These are phyloP conservation scores for Agrochola litura DNA, from an alignment of 2,888 invertebrate genomes.

Conservation along the genomic window DNA sequence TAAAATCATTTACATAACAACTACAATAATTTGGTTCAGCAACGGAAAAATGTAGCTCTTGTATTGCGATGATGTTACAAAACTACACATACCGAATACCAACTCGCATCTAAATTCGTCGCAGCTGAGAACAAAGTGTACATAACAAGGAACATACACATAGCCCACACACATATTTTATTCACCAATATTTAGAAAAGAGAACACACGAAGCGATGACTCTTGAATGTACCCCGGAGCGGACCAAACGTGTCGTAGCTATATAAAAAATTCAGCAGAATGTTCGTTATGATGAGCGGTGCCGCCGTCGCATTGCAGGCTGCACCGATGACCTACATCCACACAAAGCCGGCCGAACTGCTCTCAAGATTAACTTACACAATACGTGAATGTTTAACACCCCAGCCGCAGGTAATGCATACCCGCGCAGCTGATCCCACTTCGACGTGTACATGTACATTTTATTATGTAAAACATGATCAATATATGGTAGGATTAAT, in stretches of 20 bases:
- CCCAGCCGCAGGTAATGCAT: conserved; percentile 46
- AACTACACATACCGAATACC: conserved; percentile 4
- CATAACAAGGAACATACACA: conserved; percentile 1
- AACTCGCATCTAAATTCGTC: conserved; percentile 18
- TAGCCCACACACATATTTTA: conserved; percentile 47
- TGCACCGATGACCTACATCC: conserved; percentile 86
- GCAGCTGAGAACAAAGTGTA: conserved; percentile 1
- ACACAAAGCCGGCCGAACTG: conserved; percentile 69
- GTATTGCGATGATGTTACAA: background rate
- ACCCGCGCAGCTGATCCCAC: conserved; percentile 20
- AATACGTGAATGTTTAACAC: conserved; percentile 57
- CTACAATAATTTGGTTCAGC: background rate
- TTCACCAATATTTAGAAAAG: conserved; percentile 62
- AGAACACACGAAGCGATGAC: conserved; percentile 56
- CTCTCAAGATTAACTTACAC: conserved; percentile 62
- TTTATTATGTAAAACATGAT: conserved; percentile 17
- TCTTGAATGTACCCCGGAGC: conserved; percentile 60
- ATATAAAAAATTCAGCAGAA: conserved; percentile 69
- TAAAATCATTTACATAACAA: conserved; percentile 21
- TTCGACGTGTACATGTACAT: conserved; percentile 28
- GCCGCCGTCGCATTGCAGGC: conserved; percentile 84
- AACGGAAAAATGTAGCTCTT: background rate
- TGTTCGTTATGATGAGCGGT: conserved; percentile 70
- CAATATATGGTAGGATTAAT: background rate
- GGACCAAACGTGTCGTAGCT: conserved; percentile 62